phyloP scores from a whole-genome alignment of 1,140 invertebrate genomes.

The Cyphomyrmex costatus region DNA sequence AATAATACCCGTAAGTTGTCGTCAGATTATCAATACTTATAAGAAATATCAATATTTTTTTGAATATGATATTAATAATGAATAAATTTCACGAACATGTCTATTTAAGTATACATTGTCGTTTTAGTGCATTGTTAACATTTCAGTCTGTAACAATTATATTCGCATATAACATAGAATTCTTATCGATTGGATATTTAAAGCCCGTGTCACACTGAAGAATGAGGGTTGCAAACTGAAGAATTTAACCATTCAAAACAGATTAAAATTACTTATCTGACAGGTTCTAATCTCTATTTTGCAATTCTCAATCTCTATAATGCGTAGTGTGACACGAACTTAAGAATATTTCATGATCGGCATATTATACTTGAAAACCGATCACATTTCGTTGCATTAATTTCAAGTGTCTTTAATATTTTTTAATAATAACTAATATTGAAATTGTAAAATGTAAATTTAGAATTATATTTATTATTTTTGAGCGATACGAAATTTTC shows the following conservation, averaged over 20 bases:
- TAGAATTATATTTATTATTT: slow-evolving; percentile 8
- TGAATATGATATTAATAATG: slow-evolving; percentile 22
- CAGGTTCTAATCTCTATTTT: no score
- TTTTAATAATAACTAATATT: not conserved
- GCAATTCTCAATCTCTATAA: no score
- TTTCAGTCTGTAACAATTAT: slow-evolving; percentile 42
- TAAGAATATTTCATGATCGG: slow-evolving; percentile 22
- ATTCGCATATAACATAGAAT: slow-evolving; percentile 16
- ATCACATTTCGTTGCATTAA: slow-evolving; percentile 43
- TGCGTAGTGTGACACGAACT: no score
- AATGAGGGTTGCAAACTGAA: no score
- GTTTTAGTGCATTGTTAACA: slow-evolving; percentile 30
- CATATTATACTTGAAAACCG: not conserved
- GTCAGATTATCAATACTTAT: not conserved
- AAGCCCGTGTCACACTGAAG: no score
- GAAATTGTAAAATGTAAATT: slow-evolving; percentile 19
- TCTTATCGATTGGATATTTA: slow-evolving; percentile 3
- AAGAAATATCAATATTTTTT: not conserved
- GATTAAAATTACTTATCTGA: no score
- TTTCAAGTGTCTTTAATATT: not conserved
- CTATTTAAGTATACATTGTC: slow-evolving; percentile 1
- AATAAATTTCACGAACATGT: slow-evolving; percentile 10
- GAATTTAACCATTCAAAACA: no score
- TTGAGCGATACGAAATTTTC: slow-evolving; percentile 36
- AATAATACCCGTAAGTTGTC: slow-evolving; percentile 29